Conservation (phyloP, 2,888 invertebrate species). For the Drosophila mettleri region DNA sequence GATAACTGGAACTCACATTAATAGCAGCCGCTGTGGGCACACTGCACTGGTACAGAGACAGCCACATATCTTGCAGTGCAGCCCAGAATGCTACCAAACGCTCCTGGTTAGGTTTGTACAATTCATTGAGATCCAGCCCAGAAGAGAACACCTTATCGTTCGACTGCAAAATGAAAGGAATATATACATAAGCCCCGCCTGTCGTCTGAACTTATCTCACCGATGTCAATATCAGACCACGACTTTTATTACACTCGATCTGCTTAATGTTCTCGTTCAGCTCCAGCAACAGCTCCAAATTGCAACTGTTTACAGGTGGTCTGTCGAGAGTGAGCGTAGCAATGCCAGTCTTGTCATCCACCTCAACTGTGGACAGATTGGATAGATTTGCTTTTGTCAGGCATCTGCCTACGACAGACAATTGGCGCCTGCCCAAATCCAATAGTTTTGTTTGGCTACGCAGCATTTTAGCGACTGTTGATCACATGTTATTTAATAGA, state of each 20-base stretch:
- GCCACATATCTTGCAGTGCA: slow-evolving; percentile 92
- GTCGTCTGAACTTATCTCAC: slow-evolving; percentile 83
- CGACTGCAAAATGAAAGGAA: slow-evolving; percentile 38
- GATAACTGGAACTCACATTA: slow-evolving; percentile 87
- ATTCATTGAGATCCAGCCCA: slow-evolving; percentile 94
- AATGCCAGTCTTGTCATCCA: slow-evolving; percentile 89
- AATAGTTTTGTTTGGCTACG: slow-evolving; percentile 32
- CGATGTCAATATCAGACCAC: slow-evolving; percentile 92
- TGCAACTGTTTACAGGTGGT: slow-evolving; percentile 93
- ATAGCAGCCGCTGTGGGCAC: slow-evolving; percentile 93
- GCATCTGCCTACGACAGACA: slow-evolving; percentile 15
- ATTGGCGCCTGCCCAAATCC: slow-evolving; percentile 4
- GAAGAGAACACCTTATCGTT: slow-evolving; percentile 88
- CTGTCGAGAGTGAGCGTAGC: slow-evolving; percentile 91
- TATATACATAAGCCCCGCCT: background rate
- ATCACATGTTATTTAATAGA: slow-evolving; percentile 33
- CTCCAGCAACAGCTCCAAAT: slow-evolving; percentile 89
- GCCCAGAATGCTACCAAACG: slow-evolving; percentile 90
- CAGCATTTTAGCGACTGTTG: slow-evolving; percentile 50
- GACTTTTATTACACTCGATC: slow-evolving; percentile 87
- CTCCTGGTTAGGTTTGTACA: slow-evolving; percentile 91
- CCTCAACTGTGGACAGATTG: slow-evolving; percentile 86
- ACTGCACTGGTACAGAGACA: slow-evolving; percentile 90
- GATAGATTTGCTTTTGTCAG: slow-evolving; percentile 6
- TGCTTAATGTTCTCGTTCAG: slow-evolving; percentile 88